These are phyloP conservation scores for Meloe dianella DNA, from an alignment of 2,888 invertebrate genomes.

Conservation along the genomic window DNA sequence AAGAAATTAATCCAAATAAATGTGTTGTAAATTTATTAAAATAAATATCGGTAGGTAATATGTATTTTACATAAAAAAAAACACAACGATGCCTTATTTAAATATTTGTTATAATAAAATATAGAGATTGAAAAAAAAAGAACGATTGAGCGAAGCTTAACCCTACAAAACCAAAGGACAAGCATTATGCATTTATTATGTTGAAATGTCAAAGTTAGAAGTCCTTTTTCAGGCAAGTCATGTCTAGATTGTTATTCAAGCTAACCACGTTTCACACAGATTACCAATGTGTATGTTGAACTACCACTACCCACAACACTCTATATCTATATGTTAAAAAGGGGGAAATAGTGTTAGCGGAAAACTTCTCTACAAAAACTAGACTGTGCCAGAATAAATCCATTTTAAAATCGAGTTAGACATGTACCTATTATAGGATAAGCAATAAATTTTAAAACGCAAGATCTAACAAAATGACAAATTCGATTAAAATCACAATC, in stretches of 20 bases:
- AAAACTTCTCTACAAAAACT: neutral
- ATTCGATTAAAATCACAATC: too few relatives aligned
- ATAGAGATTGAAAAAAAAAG: neutral
- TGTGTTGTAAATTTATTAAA: neutral
- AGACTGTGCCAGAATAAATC: neutral
- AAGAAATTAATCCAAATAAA: neutral
- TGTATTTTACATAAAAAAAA: too few relatives aligned
- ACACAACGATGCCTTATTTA: neutral
- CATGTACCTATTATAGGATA: neutral
- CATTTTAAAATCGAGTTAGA: neutral
- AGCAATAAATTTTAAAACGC: neutral
- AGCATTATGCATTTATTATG: constrained; percentile 40
- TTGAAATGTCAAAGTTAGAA: constrained; percentile 12
- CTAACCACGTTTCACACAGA: constrained; percentile 38
- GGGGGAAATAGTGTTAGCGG: neutral
- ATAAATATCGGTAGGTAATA: neutral
- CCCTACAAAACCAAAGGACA: neutral
- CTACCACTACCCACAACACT: neutral
- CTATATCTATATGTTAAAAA: neutral
- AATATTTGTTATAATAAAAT: neutral
- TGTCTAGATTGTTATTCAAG: constrained; percentile 36
- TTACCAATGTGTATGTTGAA: constrained; percentile 35
- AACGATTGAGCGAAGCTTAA: neutral
- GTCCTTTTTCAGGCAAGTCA: constrained; percentile 38
- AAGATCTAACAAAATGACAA: too few relatives aligned